Percentiles rank a stretch among this genome's conserved stretches.
These are phyloP conservation scores for Pinctada fucata DNA, from an alignment of 2,888 invertebrate species.

Conservation along the genomic window DNA sequence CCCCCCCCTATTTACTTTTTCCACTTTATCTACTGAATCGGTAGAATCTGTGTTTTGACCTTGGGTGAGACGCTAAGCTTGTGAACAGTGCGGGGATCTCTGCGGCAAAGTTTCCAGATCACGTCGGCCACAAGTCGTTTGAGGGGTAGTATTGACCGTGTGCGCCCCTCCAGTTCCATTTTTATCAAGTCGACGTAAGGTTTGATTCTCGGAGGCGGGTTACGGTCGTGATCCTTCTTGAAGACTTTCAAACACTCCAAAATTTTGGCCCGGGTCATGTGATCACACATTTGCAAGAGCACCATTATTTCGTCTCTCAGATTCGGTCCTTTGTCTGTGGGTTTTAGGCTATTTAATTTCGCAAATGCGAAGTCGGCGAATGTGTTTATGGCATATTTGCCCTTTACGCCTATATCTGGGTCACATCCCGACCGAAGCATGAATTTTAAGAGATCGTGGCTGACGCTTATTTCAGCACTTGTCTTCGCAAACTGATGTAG, in stretches of 20 bases:
- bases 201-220: slow-evolving; percentile 47
- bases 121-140: slow-evolving; percentile 48
- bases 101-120: slow-evolving; percentile 54
- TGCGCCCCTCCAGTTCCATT: slow-evolving; percentile 40
- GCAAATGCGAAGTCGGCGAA: slow-evolving; percentile 52
- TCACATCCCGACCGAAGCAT: slow-evolving; percentile 63
- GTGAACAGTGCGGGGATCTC: slow-evolving; percentile 51
- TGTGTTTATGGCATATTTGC: slow-evolving; percentile 57
- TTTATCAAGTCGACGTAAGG: slow-evolving; percentile 47
- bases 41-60: slow-evolving; percentile 56
- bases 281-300: slow-evolving; percentile 49
- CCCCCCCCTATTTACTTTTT: no score
- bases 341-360: slow-evolving; percentile 45
- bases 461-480: slow-evolving; percentile 57
- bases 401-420: slow-evolving; percentile 54
- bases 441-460: slow-evolving; percentile 56
- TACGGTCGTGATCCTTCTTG: slow-evolving; percentile 43
- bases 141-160: slow-evolving; percentile 50
- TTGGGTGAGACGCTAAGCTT: slow-evolving; percentile 51
- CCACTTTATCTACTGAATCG: slow-evolving; percentile 29
- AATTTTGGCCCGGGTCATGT: slow-evolving; percentile 48
- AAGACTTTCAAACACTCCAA: slow-evolving; percentile 47
- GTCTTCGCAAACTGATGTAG: slow-evolving; percentile 64
- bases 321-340: slow-evolving; percentile 42
- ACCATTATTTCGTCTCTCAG: slow-evolving; percentile 45